A percentile compares a stretch with the other conserved stretches of the same genome.
Conservation (phyloP, 2,888 invertebrate genomes). For the Heliconius aoede region DNA sequence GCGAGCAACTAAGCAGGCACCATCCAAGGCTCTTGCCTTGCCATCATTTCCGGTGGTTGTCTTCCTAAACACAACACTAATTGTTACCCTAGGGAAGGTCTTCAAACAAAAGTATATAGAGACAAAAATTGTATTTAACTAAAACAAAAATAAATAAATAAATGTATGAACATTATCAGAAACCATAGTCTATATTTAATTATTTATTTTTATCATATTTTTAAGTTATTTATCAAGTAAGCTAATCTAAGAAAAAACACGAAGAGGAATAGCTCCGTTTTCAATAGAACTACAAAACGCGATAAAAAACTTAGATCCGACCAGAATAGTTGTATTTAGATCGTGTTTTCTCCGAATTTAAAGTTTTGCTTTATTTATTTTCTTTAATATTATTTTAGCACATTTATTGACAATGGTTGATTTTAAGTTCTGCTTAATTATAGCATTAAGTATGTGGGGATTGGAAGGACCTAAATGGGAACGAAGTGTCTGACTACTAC, state of each 20-base stretch:
- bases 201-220: neutral
- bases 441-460: too few relatives aligned
- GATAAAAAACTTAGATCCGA: constrained; percentile 27
- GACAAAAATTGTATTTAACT: too few relatives aligned
- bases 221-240: neutral
- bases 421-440: too few relatives aligned
- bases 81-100: too few relatives aligned
- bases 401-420: neutral
- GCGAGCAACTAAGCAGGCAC: too few relatives aligned
- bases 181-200: neutral
- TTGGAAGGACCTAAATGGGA: too few relatives aligned
- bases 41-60: too few relatives aligned
- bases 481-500: neutral
- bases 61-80: too few relatives aligned
- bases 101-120: too few relatives aligned
- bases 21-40: too few relatives aligned
- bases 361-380: neutral
- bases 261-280: neutral
- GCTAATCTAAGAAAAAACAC: neutral
- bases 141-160: too few relatives aligned
- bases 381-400: neutral
- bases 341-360: neutral
- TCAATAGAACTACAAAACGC: constrained; percentile 33
- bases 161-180: too few relatives aligned
- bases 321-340: neutral